phyloP scores from a whole-genome alignment of 2,113 vertebrate genomes.

The Aplodontia rufa region DNA sequence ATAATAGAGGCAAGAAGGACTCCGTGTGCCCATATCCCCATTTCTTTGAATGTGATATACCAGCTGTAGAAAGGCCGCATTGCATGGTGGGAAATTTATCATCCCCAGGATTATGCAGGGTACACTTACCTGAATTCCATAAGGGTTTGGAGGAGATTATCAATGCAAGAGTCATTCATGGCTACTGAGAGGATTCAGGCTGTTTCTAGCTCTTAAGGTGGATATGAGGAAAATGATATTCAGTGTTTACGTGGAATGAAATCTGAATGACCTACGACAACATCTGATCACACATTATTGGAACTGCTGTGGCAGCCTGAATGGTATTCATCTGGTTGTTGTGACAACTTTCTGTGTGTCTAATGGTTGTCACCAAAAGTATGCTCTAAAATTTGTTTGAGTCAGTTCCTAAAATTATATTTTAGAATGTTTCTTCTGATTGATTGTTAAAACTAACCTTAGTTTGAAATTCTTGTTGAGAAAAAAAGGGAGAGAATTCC shows the following conservation, averaged over 20 bases:
- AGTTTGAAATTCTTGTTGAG: neutral
- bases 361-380: neutral
- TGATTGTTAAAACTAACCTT: neutral
- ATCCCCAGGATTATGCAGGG: neutral
- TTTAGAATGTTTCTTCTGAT: neutral
- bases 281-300: neutral
- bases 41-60: neutral
- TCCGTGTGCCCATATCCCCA: accelerated
- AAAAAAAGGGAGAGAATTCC: neutral
- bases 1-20: neutral
- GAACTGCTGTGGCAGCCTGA: neutral
- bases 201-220: neutral
- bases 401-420: neutral
- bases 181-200: neutral
- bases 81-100: neutral
- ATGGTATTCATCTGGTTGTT: neutral
- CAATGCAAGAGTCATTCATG: neutral
- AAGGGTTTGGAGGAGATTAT: neutral
- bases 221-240: neutral
- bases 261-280: neutral
- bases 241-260: neutral
- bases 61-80: neutral
- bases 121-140: neutral
- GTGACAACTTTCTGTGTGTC: neutral
- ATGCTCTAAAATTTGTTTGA: neutral